These are phyloP conservation scores for Ischnus inquisitorius DNA, from an alignment of 2,888 invertebrate species.

Conservation along the genomic window DNA sequence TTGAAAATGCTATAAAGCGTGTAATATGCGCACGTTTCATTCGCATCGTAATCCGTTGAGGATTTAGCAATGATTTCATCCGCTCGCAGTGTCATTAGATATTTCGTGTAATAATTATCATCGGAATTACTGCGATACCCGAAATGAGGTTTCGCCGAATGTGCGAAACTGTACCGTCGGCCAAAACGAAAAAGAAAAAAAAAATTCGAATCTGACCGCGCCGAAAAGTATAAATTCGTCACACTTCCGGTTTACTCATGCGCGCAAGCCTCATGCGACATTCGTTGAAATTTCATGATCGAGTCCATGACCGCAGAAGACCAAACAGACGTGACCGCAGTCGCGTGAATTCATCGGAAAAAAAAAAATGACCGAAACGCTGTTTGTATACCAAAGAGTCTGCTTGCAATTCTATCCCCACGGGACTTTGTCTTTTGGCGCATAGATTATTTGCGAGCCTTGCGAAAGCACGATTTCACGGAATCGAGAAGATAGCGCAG, in stretches of 20 bases:
- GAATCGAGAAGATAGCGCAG: constrained; percentile 1
- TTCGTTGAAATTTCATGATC: constrained; percentile 46
- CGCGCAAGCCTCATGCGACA: constrained; percentile 9
- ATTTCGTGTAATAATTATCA: constrained; percentile 20
- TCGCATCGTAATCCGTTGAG: constrained; percentile 24
- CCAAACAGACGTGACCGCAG: constrained; percentile 29
- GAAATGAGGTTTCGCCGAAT: not conserved
- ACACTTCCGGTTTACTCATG: constrained; percentile 55
- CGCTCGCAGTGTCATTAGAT: constrained; percentile 32
- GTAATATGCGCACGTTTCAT: constrained; percentile 47
- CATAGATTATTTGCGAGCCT: not conserved
- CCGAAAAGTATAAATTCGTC: constrained; percentile 44
- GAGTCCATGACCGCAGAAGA: constrained; percentile 17
- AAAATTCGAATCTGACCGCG: not conserved
- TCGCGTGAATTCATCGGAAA: constrained; percentile 38
- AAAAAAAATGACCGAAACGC: constrained; percentile 10
- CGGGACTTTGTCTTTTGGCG: constrained; percentile 22
- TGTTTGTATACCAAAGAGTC: not conserved
- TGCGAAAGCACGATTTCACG: not conserved
- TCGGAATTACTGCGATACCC: not conserved
- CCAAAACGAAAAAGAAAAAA: too few relatives aligned
- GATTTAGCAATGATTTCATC: constrained; percentile 21
- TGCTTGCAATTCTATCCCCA: not conserved
- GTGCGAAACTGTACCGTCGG: constrained; percentile 11
- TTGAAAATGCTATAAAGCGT: constrained; percentile 41